These are phyloP conservation scores for Ylistrum balloti DNA, from an alignment of 1,140 invertebrate genomes.

Conservation along the genomic window DNA sequence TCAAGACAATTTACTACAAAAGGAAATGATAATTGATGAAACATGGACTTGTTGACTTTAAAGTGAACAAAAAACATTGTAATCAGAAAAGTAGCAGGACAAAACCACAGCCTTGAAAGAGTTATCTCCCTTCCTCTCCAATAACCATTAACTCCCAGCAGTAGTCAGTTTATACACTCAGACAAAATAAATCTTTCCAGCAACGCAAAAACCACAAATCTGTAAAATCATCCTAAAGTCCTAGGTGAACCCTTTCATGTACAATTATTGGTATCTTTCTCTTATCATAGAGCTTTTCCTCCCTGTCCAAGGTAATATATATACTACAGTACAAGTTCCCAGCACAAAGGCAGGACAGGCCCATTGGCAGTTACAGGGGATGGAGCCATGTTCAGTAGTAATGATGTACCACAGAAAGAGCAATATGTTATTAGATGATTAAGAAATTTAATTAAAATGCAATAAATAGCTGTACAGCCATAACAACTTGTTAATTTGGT, in stretches of 20 bases:
- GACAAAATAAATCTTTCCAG: constrained; percentile 11
- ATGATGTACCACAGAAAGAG: background rate
- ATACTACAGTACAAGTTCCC: background rate
- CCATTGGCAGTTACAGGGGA: background rate
- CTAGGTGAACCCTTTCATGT: constrained; percentile 25
- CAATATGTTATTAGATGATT: constrained; percentile 4
- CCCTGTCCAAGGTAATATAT: background rate
- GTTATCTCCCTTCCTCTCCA: constrained; percentile 24
- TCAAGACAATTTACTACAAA: no score
- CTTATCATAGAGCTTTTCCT: background rate
- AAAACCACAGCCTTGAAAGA: background rate
- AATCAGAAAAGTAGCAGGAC: background rate
- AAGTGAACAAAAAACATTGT: background rate
- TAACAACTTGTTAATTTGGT: background rate
- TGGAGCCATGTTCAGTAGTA: background rate
- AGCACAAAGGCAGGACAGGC: background rate
- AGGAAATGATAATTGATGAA: background rate
- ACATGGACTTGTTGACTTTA: background rate
- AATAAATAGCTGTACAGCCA: background rate
- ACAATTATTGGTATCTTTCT: constrained; percentile 11
- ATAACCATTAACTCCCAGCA: background rate
- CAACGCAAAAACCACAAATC: constrained; percentile 5
- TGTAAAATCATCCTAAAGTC: constrained; percentile 28
- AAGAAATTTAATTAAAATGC: constrained; percentile 30
- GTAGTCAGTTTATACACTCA: background rate